phyloP scores from a whole-genome alignment of 1,140 invertebrate genomes.

The Cyrtorhinus lividipennis region DNA sequence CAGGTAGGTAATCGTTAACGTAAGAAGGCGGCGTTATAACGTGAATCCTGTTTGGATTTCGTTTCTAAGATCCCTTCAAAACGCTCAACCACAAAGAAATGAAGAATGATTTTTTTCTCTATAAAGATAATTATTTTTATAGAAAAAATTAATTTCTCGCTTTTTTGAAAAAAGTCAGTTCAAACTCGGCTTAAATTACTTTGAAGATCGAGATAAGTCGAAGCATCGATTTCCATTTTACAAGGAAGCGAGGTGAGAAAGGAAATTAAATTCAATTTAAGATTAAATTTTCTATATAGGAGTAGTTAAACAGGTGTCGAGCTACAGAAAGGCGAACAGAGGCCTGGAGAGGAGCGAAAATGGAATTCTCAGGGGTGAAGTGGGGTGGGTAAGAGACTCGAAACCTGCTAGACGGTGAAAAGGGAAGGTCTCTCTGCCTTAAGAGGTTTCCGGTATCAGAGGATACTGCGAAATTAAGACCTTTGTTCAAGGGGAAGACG shows the following conservation, averaged over 20 bases:
- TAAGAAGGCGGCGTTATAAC: no score
- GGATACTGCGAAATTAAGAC: constrained; percentile 6
- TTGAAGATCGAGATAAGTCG: no score
- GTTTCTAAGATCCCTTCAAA: no score
- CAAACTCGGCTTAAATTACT: no score
- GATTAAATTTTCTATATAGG: neutral
- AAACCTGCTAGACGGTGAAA: neutral
- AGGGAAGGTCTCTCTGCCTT: neutral
- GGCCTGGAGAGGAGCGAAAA: neutral
- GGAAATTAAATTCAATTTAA: neutral
- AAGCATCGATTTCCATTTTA: neutral
- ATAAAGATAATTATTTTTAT: no score
- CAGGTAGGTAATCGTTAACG: no score
- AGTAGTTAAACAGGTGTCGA: neutral
- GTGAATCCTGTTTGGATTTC: no score
- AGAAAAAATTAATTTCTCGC: no score
- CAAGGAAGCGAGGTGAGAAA: neutral
- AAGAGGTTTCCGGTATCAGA: constrained; percentile 2
- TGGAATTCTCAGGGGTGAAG: neutral
- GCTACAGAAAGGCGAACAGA: no score
- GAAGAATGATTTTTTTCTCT: no score
- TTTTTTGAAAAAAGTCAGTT: no score
- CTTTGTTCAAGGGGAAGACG: neutral
- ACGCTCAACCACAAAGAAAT: no score
- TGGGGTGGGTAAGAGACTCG: neutral